These are phyloP conservation scores for Pecten maximus DNA, from an alignment of 2,888 invertebrate genomes.

Conservation along the genomic window DNA sequence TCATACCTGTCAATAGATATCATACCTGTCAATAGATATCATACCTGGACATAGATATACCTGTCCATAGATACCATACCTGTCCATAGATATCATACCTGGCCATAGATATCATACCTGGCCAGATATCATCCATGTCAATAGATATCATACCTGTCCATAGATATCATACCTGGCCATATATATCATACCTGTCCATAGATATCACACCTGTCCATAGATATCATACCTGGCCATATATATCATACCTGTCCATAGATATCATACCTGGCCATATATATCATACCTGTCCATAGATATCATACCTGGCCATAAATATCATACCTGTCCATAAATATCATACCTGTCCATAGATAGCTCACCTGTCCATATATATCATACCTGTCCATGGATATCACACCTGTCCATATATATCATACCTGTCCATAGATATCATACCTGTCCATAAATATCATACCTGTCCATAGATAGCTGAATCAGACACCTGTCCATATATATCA, in stretches of 20 bases:
- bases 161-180: too few species aligned
- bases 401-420: not conserved
- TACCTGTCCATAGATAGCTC: not conserved
- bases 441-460: not conserved
- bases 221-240: not conserved
- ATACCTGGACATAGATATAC: not conserved
- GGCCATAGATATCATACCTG: not conserved
- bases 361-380: not conserved
- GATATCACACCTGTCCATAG: not conserved
- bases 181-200: not conserved
- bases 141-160: too few species aligned
- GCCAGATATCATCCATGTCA: too few species aligned
- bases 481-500: too few species aligned
- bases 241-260: not conserved
- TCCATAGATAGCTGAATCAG: not conserved
- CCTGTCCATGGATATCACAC: not conserved
- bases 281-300: not conserved
- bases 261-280: not conserved
- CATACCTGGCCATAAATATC: not conserved
- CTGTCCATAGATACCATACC: not conserved
- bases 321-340: not conserved
- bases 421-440: not conserved
- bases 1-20: not conserved
- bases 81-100: not conserved
- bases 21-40: not conserved